phyloP scores from a whole-genome alignment of 2,888 invertebrate genomes.

The Crepidodera aurea region DNA sequence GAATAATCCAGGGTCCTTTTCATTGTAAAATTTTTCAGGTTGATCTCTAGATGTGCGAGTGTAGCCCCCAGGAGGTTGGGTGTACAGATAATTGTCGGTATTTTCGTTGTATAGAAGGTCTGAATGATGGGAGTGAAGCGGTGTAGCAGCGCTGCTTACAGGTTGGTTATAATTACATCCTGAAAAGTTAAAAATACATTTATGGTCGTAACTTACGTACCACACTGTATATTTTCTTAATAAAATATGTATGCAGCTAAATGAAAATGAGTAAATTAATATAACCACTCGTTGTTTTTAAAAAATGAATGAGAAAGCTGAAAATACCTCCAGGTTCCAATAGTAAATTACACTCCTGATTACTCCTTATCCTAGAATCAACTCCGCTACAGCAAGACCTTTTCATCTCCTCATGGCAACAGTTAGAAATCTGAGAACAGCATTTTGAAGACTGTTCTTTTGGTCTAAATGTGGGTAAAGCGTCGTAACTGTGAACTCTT shows the following conservation, averaged over 20 bases:
- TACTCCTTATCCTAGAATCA: slow-evolving; percentile 45
- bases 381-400: slow-evolving; percentile 45
- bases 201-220: slow-evolving; percentile 9
- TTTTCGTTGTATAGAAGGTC: slow-evolving; percentile 36
- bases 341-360: slow-evolving; percentile 51
- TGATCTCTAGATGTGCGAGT: slow-evolving; percentile 8
- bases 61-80: slow-evolving; percentile 20
- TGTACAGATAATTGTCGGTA: slow-evolving; percentile 29
- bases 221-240: no score
- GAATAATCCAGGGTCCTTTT: slow-evolving; percentile 13
- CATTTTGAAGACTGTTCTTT: slow-evolving; percentile 26
- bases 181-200: slow-evolving; percentile 22
- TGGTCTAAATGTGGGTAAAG: slow-evolving; percentile 15
- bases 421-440: slow-evolving; percentile 44
- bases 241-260: no score
- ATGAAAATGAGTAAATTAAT: no score
- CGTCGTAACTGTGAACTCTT: slow-evolving; percentile 37
- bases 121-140: slow-evolving; percentile 41
- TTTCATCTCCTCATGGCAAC: slow-evolving; percentile 42
- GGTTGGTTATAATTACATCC: slow-evolving; percentile 33
- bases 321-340: slow-evolving; percentile 54
- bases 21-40: slow-evolving; percentile 24
- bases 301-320: no score
- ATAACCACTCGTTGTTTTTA: no score
- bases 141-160: slow-evolving; percentile 30